Evolutionary conservation across 1,140 invertebrate genomes (phyloP).

Genomic region (Microplitis demolitor): DNA sequence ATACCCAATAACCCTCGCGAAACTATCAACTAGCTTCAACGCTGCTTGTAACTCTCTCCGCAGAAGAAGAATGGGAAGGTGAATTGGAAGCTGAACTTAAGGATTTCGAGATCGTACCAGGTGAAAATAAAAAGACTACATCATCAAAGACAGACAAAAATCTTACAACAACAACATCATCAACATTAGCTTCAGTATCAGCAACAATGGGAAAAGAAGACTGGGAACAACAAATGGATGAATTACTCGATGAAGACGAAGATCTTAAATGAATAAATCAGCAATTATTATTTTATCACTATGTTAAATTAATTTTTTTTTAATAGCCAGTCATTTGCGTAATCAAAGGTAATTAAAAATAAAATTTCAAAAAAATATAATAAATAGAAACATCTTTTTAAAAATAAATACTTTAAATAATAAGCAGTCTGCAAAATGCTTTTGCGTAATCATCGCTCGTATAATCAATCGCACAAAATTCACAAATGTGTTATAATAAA

Average conservation of each 20-base stretch:
- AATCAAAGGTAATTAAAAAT: neutral
- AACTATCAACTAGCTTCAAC: constrained; percentile 49
- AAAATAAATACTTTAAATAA: neutral
- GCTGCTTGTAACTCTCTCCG: constrained; percentile 56
- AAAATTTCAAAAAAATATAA: neutral
- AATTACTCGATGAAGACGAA: constrained; percentile 64
- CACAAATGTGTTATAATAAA: constrained; percentile 4
- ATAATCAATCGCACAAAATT: constrained; percentile 21
- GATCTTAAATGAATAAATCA: constrained; percentile 53
- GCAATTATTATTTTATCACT: neutral
- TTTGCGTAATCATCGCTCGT: constrained; percentile 7
- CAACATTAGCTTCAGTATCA: constrained; percentile 24
- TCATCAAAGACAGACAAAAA: constrained; percentile 24
- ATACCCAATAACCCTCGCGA: constrained; percentile 45
- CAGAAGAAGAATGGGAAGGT: constrained; percentile 91
- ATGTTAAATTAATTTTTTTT: neutral
- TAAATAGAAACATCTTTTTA: neutral
- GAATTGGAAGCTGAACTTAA: constrained; percentile 90
- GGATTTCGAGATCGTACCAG: constrained; percentile 84
- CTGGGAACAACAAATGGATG: constrained; percentile 66
- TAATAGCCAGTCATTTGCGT: too few species aligned
- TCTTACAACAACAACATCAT: constrained; percentile 3
- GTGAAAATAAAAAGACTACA: constrained; percentile 36
- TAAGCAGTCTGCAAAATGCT: neutral
- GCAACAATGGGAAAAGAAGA: constrained; percentile 57